phyloP scores from a whole-genome alignment of 2,797 vertebrate species.

The Intellagama lesueurii region DNA sequence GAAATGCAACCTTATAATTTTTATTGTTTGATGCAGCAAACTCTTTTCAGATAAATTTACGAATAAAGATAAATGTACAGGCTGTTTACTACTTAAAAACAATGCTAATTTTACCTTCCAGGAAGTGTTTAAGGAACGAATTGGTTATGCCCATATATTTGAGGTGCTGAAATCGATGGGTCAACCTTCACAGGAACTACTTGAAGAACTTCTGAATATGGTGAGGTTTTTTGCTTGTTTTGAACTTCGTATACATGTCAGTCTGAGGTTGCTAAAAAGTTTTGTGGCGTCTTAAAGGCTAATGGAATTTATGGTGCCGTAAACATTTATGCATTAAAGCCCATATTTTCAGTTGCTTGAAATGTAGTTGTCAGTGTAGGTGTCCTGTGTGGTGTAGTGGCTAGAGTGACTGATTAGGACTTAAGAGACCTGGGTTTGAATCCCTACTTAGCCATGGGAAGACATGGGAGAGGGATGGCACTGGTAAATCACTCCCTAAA shows the following conservation, averaged over 20 bases:
- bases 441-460: too few species aligned
- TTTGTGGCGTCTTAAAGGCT: not conserved
- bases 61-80: not conserved
- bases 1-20: not conserved
- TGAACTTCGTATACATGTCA: not conserved
- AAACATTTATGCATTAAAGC: not conserved
- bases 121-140: slow-evolving; percentile 98
- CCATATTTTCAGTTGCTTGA: not conserved
- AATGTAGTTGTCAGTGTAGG: too few species aligned
- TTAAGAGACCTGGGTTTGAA: too few species aligned
- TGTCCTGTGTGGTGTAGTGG: too few species aligned
- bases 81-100: not conserved
- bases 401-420: too few species aligned
- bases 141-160: slow-evolving; percentile 94
- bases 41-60: not conserved
- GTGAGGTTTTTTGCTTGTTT: slow-evolving; percentile 78
- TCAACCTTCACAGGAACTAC: slow-evolving; percentile 89
- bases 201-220: slow-evolving; percentile 99
- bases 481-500: too few species aligned
- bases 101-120: slow-evolving; percentile 71
- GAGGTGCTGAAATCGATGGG: slow-evolving; percentile 93
- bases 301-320: not conserved
- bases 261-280: not conserved
- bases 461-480: too few species aligned
- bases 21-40: not conserved